A percentile compares a stretch with the other conserved stretches of the same genome.
Conservation (phyloP, 1,140 invertebrate species). For the Bicyclus anynana region DNA sequence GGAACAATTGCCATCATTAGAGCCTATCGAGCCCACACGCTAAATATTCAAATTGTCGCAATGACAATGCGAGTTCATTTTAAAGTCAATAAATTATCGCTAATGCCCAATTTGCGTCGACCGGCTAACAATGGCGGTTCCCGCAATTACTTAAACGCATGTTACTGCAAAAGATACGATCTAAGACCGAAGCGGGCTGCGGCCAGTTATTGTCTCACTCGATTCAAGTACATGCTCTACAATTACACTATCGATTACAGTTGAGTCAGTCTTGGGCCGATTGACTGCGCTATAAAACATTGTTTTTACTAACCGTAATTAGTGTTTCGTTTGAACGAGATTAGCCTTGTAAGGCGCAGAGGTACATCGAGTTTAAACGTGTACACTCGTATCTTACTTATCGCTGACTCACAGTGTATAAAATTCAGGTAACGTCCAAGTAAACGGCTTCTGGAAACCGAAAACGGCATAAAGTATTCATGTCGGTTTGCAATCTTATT, state of each 20-base stretch:
- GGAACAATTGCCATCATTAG: constrained; percentile 72
- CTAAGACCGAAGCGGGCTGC: constrained; percentile 27
- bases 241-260: constrained; percentile 71
- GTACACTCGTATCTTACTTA: constrained; percentile 6
- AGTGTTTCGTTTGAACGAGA: constrained; percentile 45
- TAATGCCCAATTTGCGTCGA: constrained; percentile 74
- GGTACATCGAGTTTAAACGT: constrained; percentile 21
- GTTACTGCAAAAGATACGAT: constrained; percentile 69
- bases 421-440: constrained; percentile 48
- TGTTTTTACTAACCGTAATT: constrained; percentile 62
- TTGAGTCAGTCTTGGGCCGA: constrained; percentile 45
- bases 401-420: constrained; percentile 36
- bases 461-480: constrained; percentile 49
- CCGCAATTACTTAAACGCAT: constrained; percentile 74
- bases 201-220: constrained; percentile 63
- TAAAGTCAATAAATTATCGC: constrained; percentile 72
- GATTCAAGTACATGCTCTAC: constrained; percentile 56
- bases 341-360: constrained; percentile 27
- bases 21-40: constrained; percentile 54
- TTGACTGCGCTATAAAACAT: constrained; percentile 64
- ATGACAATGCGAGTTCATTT: constrained; percentile 69
- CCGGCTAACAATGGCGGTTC: constrained; percentile 70
- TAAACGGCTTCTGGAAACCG: constrained; percentile 55
- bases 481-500: constrained; percentile 43
- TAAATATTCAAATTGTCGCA: constrained; percentile 65